Evolutionary conservation across 1,140 invertebrate species (phyloP).

Genomic region (Anagrus nilaparvatae): DNA sequence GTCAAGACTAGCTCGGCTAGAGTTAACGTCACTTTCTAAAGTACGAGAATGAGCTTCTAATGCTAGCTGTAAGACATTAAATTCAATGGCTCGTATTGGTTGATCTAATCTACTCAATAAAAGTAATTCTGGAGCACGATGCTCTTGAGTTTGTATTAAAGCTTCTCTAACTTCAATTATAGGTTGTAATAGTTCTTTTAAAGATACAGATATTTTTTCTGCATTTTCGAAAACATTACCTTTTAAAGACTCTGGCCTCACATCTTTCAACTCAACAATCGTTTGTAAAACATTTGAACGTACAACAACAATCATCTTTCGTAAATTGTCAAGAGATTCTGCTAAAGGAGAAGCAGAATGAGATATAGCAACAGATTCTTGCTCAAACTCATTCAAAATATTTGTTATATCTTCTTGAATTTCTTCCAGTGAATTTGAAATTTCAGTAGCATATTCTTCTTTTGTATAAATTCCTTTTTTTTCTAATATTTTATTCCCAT

Average conservation of each 20-base stretch:
- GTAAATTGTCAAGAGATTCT: slow-evolving; percentile 21
- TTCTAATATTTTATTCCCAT: slow-evolving; percentile 6
- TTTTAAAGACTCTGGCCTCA: slow-evolving; percentile 1
- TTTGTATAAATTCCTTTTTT: slow-evolving; percentile 13
- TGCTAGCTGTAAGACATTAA: slow-evolving; percentile 17
- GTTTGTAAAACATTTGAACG: slow-evolving; percentile 9
- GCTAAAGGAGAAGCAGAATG: slow-evolving; percentile 20
- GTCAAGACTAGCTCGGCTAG: slow-evolving; percentile 14
- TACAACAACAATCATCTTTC: slow-evolving; percentile 18
- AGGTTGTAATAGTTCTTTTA: slow-evolving; percentile 22
- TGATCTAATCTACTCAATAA: slow-evolving; percentile 24
- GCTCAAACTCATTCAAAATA: slow-evolving; percentile 29
- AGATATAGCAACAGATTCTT: slow-evolving; percentile 16
- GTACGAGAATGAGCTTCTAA: slow-evolving; percentile 12
- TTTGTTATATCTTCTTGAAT: slow-evolving; percentile 23
- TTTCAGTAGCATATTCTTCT: slow-evolving; percentile 13
- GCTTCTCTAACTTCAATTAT: slow-evolving; percentile 21
- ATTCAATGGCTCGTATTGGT: slow-evolving; percentile 22
- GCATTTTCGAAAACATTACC: slow-evolving; percentile 8
- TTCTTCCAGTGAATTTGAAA: slow-evolving; percentile 17
- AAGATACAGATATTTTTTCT: slow-evolving; percentile 9
- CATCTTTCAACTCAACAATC: slow-evolving; percentile 3
- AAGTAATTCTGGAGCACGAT: slow-evolving; percentile 21
- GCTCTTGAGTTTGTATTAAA: slow-evolving; percentile 19
- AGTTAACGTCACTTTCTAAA: slow-evolving; percentile 7